A percentile compares a stretch with the other conserved stretches of the same genome.
These are phyloP conservation scores for Uromys caudimaculatus DNA, from an alignment of 2,797 vertebrate species.

Conservation along the genomic window DNA sequence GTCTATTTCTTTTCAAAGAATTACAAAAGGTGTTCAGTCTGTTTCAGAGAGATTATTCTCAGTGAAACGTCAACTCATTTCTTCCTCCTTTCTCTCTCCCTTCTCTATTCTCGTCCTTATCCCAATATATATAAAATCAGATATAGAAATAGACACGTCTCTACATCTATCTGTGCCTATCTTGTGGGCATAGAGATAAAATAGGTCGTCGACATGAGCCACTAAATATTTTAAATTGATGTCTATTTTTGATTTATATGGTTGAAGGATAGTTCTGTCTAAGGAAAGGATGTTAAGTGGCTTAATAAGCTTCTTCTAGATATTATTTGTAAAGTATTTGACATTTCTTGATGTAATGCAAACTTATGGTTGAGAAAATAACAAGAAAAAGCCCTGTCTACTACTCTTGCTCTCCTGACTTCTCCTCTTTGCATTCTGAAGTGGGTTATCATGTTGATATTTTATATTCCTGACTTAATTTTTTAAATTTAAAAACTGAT, in stretches of 20 bases:
- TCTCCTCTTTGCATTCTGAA: neutral
- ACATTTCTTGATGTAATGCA: neutral
- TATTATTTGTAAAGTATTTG: neutral
- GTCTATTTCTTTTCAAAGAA: neutral
- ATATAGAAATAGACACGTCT: neutral
- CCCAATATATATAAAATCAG: too few species aligned
- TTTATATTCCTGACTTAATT: neutral
- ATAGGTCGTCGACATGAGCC: neutral
- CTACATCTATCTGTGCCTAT: neutral
- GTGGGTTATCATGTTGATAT: neutral
- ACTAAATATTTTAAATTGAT: neutral
- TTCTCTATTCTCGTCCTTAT: neutral
- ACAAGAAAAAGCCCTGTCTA: neutral
- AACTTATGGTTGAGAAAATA: neutral
- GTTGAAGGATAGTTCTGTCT: neutral
- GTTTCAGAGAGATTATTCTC: conserved; percentile 39
- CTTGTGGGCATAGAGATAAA: neutral
- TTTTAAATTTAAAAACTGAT: neutral
- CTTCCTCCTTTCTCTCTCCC: neutral
- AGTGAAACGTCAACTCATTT: neutral
- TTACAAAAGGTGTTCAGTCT: neutral
- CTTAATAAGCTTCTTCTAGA: neutral
- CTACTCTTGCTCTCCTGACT: neutral
- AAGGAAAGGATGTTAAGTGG: neutral
- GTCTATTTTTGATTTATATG: neutral